Conservation (phyloP, 1,140 invertebrate genomes). For the Papilio helenus region DNA sequence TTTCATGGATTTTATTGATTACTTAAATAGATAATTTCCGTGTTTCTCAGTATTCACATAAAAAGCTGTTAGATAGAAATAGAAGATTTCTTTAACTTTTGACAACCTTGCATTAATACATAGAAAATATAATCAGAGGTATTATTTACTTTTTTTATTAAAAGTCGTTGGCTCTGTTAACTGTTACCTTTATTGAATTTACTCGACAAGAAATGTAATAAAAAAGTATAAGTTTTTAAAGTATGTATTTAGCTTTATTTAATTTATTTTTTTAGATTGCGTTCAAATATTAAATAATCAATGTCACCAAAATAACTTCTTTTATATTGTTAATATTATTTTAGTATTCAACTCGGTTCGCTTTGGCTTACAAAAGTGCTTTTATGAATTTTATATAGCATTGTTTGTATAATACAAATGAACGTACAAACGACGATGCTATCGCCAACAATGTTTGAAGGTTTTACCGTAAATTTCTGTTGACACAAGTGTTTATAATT, state of each 20-base stretch:
- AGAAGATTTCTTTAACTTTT: neutral
- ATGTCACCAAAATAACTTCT: neutral
- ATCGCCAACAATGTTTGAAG: too few species aligned
- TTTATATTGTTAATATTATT: neutral
- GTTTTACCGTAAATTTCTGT: too few species aligned
- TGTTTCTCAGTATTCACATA: neutral
- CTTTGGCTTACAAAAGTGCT: neutral
- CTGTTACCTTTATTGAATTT: neutral
- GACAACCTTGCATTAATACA: neutral
- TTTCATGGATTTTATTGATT: neutral
- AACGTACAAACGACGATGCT: neutral
- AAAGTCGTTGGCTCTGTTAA: neutral
- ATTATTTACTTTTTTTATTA: neutral
- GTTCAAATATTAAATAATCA: neutral
- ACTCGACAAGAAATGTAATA: neutral
- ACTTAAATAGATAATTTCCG: neutral
- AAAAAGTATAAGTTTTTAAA: too few species aligned
- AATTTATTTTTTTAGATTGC: neutral
- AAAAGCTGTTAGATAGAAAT: constrained; percentile 1
- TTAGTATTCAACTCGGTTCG: neutral
- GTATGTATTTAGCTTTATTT: too few species aligned
- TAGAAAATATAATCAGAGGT: neutral
- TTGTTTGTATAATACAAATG: neutral
- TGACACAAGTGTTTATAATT: neutral
- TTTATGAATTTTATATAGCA: neutral